Percentiles rank a stretch among this genome's conserved stretches.
These are phyloP conservation scores for Cyclopterus lumpus DNA, from an alignment of 2,797 vertebrate species.

Conservation along the genomic window DNA sequence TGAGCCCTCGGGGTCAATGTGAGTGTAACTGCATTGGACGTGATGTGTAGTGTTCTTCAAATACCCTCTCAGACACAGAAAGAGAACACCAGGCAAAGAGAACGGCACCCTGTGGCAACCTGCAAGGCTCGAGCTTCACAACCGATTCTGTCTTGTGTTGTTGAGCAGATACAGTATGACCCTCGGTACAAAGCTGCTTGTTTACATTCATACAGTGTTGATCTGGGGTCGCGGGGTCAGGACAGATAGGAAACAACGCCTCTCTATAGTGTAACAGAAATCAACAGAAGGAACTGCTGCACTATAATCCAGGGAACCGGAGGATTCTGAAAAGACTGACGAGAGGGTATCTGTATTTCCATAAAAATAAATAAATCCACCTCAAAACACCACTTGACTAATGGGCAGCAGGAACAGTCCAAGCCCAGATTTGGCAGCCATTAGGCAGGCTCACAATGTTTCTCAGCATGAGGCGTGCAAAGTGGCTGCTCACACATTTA, in stretches of 20 bases:
- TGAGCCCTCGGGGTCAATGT: conserved; percentile 60
- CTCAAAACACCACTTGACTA: conserved; percentile 19
- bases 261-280: conserved; percentile 4
- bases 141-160: conserved; percentile 37
- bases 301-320: not conserved
- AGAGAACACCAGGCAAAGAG: conserved; percentile 63
- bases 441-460: conserved; percentile 24
- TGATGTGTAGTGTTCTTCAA: conserved; percentile 71
- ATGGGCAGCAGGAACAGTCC: conserved; percentile 30
- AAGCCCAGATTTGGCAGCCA: conserved; percentile 46
- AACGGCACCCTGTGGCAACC: conserved; percentile 31
- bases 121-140: conserved; percentile 45
- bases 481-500: conserved; percentile 19
- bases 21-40: conserved; percentile 72
- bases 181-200: conserved; percentile 31
- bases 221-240: conserved; percentile 30
- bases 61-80: conserved; percentile 67
- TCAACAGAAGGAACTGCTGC: not conserved
- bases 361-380: not conserved
- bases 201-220: conserved; percentile 45
- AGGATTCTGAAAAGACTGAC: not conserved
- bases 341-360: not conserved
- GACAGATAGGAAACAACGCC: conserved; percentile 12
- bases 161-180: conserved; percentile 46
- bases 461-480: conserved; percentile 21